A percentile compares a stretch with the other conserved stretches of the same genome.
These are phyloP conservation scores for Tangachromis dhanisi DNA, from an alignment of 2,113 vertebrate species.

Conservation along the genomic window DNA sequence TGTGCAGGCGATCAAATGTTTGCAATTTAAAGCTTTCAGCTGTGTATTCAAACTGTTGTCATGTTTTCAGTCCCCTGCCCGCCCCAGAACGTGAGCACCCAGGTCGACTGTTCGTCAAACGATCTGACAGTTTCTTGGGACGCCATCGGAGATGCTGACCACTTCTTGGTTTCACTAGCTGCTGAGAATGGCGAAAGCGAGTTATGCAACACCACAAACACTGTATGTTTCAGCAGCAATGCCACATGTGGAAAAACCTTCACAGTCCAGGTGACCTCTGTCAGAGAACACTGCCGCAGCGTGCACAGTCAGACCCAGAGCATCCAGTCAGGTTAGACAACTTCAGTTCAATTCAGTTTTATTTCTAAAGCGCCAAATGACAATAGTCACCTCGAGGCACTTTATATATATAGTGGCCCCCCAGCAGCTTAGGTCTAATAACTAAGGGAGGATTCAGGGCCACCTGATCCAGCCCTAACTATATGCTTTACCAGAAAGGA, in stretches of 20 bases:
- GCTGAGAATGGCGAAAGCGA: background rate
- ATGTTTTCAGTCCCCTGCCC: slow-evolving; percentile 50
- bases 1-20: background rate
- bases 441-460: background rate
- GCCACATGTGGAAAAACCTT: slow-evolving; percentile 52
- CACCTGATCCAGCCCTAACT: background rate
- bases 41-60: background rate
- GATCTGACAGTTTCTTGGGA: slow-evolving; percentile 51
- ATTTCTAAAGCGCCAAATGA: background rate
- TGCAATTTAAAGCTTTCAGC: background rate
- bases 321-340: slow-evolving; percentile 44
- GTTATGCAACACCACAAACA: slow-evolving; percentile 46
- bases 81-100: slow-evolving; percentile 38
- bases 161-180: slow-evolving; percentile 32
- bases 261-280: slow-evolving; percentile 25
- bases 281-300: slow-evolving; percentile 34
- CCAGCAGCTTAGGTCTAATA: background rate
- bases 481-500: background rate
- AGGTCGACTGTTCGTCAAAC: slow-evolving; percentile 42
- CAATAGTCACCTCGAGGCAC: accelerated
- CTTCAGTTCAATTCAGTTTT: background rate
- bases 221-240: slow-evolving; percentile 23
- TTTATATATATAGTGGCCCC: background rate
- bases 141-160: slow-evolving; percentile 8
- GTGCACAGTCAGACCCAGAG: background rate